Base-by-base conservation (phyloP, 2,888 invertebrate species). In the Noctuana brunneofusca region DNA sequence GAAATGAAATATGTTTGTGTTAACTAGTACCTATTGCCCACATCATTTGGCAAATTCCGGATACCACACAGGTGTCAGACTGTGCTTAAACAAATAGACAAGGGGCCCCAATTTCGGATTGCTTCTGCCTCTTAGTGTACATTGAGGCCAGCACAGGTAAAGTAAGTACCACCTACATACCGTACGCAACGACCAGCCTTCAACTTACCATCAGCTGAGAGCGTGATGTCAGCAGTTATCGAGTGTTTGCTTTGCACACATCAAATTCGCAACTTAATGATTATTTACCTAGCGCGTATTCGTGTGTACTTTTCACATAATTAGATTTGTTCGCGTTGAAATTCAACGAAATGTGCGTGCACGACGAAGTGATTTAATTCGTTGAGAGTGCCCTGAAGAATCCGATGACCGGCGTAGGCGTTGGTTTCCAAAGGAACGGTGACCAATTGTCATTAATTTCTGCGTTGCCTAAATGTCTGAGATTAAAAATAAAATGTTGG, bases 121-220 rank as follows among this genome's bases (percentile, higher is more conserved):
- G 57, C 48, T 57, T 48, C 53, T 57, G 52, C 32, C 41, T 46
- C 32, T 32, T 14, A 35, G 38, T 58, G 49, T 64, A 65, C 65
- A 65, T 69, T 77, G 79, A 71, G 81, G 80, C 79, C 79, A 73
- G 71, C 72, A 70, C 72, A 75, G 76, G 80, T 75, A 73, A 66
- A 57, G 58, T 55, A 22, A 54, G 53, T n/a, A n/a, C 53, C 58
- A 58, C 50, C 54, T 55, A 62, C 55, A 32, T 50, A 56, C 50
- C 64, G 65, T 69, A 64, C 53, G 65, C 69, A 74, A 75, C 83
- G 87, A 86, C 86, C 86, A 87, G 80, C 89, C 89, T 89, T 89
- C 88, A 89, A 88, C 87, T 72, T 71, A 64, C 70, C 76, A 86
- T 84, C 89, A 89, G 87, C 89, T 88, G 88, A 75, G 81, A 71